Evolutionary conservation across 2,113 vertebrate species (phyloP).

Genomic region (Cynoglossus semilaevis): DNA sequence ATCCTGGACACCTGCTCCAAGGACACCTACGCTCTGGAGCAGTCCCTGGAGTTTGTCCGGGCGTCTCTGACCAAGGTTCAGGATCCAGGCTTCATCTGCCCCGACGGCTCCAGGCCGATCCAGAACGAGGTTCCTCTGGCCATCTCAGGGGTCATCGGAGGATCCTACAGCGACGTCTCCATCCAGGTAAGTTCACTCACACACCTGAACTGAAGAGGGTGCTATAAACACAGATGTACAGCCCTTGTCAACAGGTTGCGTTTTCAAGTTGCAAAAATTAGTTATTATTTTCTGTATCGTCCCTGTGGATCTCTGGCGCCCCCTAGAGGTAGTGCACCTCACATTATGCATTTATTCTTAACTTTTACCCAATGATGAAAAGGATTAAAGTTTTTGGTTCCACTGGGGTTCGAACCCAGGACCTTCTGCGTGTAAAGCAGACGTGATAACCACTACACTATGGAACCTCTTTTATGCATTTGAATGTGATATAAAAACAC

Average conservation of each 20-base stretch:
- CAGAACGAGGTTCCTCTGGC: slow-evolving; percentile 88
- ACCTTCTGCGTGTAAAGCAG: slow-evolving; percentile 99
- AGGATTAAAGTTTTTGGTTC: slow-evolving; percentile 76
- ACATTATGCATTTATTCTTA: too few relatives aligned
- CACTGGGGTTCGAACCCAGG: slow-evolving; percentile 99
- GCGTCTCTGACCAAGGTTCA: slow-evolving; percentile 93
- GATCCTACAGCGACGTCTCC: slow-evolving; percentile 97
- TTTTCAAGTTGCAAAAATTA: too few relatives aligned
- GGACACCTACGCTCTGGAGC: slow-evolving; percentile 96
- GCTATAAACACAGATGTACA: too few relatives aligned
- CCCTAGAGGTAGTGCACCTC: too few relatives aligned
- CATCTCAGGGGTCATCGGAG: slow-evolving; percentile 94
- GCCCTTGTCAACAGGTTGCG: too few relatives aligned
- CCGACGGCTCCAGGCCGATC: slow-evolving; percentile 90
- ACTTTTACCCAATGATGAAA: too few relatives aligned
- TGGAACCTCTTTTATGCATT: too few relatives aligned
- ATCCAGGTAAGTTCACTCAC: slow-evolving; percentile 84
- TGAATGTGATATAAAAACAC: too few relatives aligned
- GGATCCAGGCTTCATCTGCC: slow-evolving; percentile 93
- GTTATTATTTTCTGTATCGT: too few relatives aligned
- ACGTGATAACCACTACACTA: slow-evolving; percentile 98
- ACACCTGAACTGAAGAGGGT: too few relatives aligned
- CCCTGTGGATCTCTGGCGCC: too few relatives aligned
- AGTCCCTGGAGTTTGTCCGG: slow-evolving; percentile 93
- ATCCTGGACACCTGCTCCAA: slow-evolving; percentile 98